phyloP scores from a whole-genome alignment of 2,888 invertebrate species.

The Drosophila paracracens region DNA sequence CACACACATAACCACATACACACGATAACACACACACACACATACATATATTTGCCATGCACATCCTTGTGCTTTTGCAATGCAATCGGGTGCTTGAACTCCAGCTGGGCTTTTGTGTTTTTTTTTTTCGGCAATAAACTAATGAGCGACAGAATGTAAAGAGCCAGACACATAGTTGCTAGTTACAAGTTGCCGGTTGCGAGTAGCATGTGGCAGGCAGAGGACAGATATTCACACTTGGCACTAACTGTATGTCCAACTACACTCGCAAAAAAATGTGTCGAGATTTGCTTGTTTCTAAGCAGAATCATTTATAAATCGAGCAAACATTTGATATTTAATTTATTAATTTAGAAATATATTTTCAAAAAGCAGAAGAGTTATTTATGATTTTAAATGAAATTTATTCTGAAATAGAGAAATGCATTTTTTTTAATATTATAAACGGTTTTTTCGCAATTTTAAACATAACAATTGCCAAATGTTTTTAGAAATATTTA shows the following conservation, averaged over 20 bases:
- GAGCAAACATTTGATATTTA: neutral
- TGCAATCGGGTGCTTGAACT: constrained; percentile 68
- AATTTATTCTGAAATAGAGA: neutral
- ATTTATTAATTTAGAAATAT: neutral
- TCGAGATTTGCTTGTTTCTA: neutral
- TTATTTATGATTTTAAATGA: neutral
- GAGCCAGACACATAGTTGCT: constrained; percentile 43
- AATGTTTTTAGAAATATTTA: neutral
- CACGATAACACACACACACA: neutral
- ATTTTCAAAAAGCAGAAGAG: neutral
- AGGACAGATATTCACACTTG: constrained; percentile 70
- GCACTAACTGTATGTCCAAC: constrained; percentile 43
- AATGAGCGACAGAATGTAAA: constrained; percentile 81
- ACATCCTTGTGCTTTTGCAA: constrained; percentile 30
- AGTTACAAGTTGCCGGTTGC: constrained; percentile 8
- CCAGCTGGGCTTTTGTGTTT: constrained; percentile 52
- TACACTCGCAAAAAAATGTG: neutral
- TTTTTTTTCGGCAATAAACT: constrained; percentile 78
- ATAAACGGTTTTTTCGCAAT: neutral
- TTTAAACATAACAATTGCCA: neutral
- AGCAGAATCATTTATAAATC: neutral
- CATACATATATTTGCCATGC: neutral
- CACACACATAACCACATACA: neutral
- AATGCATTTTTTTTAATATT: neutral
- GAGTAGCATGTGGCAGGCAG: constrained; percentile 18